Evolutionary conservation across 2,888 invertebrate genomes (phyloP), one percentile per base, ranked within the genome.

Genomic region (Choreutis nemorana): DNA sequence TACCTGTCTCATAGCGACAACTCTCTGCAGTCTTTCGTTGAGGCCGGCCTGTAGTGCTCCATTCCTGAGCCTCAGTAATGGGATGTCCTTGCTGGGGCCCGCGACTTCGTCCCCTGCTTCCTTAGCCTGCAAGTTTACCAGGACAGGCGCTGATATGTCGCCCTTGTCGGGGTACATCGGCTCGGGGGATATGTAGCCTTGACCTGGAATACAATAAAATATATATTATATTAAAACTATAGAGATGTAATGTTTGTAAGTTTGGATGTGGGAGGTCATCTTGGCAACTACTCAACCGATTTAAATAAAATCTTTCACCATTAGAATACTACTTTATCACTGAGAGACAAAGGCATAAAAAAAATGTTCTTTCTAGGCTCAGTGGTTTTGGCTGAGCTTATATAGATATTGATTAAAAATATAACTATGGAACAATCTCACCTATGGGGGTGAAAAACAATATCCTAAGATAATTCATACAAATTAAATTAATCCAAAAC

Each of bases 1-100:
- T n/a, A 75, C 80, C 65, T 73, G 71, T 42, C 68, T 80, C 72
- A 57, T 72, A 43, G 61, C 66, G 39, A 67, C 81, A 49, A 80
- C 65, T 44, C 81, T 79, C 23, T 75, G 75, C 29, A 89, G 70
- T 41, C 83, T 73, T 34, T 83, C 79, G 28, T 81, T 79, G 11
- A 89, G 79, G 1, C 86, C 86, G 3, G 81, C 81, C 43, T 86
- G 86, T 15, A 89, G 61, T 25, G 85, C 87, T 14, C 89, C 89
- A 45, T 89, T 89, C 43, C 83, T 70, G 26, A 88, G 66, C 43
- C 82, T 64, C 48, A 86, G 63, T 16, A 87, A 52, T 2, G 80
- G 81, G 21, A 75, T 78, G 14, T 61, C 63, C 32, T 64, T 65
- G 28, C 36, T 52, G 15, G 60, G 65, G 34, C 64, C 70, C 12